Conservation (phyloP, 2,113 vertebrate genomes). For the Tragelaphus strepsiceros region DNA sequence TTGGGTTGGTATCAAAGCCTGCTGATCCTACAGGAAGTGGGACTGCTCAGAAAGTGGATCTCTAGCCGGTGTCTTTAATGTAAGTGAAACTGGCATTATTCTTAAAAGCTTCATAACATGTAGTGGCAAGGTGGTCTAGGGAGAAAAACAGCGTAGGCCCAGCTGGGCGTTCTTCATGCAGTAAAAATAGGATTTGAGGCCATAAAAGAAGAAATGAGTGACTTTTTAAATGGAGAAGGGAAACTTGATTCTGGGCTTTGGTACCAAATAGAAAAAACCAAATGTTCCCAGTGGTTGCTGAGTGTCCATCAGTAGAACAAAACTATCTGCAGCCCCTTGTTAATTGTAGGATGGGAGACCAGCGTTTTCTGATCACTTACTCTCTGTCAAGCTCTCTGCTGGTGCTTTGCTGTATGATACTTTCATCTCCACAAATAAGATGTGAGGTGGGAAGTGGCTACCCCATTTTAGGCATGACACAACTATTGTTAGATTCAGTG, state of each 20-base stretch:
- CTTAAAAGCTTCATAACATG: background rate
- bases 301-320: background rate
- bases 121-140: background rate
- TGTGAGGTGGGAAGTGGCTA: background rate
- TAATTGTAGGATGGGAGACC: background rate
- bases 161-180: background rate
- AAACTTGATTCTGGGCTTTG: conserved; percentile 15
- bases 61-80: background rate
- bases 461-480: background rate
- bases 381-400: background rate
- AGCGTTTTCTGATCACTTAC: background rate
- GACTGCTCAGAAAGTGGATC: background rate
- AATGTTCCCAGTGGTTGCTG: background rate
- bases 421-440: background rate
- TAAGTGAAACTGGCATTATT: background rate
- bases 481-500: background rate
- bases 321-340: background rate
- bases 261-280: background rate
- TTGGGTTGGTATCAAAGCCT: background rate
- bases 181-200: background rate
- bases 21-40: background rate
- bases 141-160: background rate
- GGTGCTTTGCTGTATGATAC: background rate
- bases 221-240: background rate
- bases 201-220: background rate